Conservation (phyloP, 2,797 vertebrate genomes). For the Aeoliscus strigatus region DNA sequence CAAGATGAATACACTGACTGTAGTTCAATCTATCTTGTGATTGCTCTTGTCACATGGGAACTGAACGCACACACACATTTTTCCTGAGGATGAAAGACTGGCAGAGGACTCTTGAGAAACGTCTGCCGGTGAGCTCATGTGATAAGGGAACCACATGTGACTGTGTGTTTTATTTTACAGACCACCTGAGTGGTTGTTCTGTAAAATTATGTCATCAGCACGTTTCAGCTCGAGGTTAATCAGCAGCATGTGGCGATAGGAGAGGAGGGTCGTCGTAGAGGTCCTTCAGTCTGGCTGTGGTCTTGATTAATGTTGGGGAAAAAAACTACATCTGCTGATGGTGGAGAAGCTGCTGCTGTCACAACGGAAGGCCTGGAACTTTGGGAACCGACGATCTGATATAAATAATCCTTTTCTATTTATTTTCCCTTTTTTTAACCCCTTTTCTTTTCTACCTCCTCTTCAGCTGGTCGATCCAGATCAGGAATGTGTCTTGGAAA, state of each 20-base stretch:
- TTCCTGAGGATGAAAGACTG: slow-evolving; percentile 20
- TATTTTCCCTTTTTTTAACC: no score
- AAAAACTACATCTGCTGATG: neutral
- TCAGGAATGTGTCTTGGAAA: neutral
- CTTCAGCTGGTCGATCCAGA: neutral
- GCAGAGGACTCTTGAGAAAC: slow-evolving; percentile 13
- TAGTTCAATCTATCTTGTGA: neutral
- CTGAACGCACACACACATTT: slow-evolving; percentile 17
- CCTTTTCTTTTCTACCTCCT: slow-evolving; percentile 1
- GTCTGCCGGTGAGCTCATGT: slow-evolving; percentile 46
- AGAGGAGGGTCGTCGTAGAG: slow-evolving; percentile 10
- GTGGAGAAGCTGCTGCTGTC: neutral
- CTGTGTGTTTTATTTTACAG: slow-evolving; percentile 17
- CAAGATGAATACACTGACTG: no score
- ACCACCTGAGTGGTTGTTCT: slow-evolving; percentile 25
- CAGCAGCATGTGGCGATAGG: slow-evolving; percentile 30
- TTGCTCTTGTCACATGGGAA: slow-evolving; percentile 12
- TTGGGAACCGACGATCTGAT: no score
- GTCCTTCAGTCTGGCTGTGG: neutral
- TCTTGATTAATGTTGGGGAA: neutral
- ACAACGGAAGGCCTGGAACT: neutral
- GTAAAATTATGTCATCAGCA: slow-evolving; percentile 20
- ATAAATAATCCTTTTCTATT: no score
- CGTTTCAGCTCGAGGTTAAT: slow-evolving; percentile 27
- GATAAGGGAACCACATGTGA: slow-evolving; percentile 21